Conservation (phyloP, 2,113 vertebrate genomes). For the Petromus typicus region DNA sequence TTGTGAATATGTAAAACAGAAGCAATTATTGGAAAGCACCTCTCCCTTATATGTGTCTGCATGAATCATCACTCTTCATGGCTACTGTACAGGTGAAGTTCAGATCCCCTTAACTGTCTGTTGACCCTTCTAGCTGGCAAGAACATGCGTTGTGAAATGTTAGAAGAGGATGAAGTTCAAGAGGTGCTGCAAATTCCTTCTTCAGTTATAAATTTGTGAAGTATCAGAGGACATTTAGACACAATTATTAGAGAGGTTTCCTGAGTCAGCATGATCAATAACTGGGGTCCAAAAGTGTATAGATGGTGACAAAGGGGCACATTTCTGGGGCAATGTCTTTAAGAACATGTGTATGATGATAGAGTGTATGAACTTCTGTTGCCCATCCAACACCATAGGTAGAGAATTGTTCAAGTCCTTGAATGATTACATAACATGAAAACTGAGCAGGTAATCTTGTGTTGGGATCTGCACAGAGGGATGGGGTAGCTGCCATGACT, state of each 20-base stretch:
- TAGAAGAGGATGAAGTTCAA: background rate
- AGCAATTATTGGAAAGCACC: background rate
- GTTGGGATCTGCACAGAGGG: background rate
- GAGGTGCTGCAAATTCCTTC: background rate
- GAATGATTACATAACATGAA: background rate
- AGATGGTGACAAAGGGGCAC: background rate
- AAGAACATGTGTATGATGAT: background rate
- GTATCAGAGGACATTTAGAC: background rate
- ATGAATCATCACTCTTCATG: background rate
- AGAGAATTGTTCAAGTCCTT: background rate
- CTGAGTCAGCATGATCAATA: background rate
- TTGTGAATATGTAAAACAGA: background rate
- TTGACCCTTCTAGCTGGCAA: background rate
- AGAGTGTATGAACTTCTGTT: background rate
- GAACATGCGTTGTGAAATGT: background rate
- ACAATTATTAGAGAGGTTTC: background rate
- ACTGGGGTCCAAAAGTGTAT: background rate
- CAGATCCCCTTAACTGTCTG: background rate
- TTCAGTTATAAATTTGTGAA: background rate
- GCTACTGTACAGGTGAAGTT: background rate
- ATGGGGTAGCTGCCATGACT: background rate
- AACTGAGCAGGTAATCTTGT: background rate
- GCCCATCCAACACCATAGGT: background rate
- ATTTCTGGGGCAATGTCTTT: background rate
- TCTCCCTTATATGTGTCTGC: background rate